These are phyloP conservation scores for Lasioglossum villosulum DNA, from an alignment of 2,888 invertebrate species.

Conservation along the genomic window DNA sequence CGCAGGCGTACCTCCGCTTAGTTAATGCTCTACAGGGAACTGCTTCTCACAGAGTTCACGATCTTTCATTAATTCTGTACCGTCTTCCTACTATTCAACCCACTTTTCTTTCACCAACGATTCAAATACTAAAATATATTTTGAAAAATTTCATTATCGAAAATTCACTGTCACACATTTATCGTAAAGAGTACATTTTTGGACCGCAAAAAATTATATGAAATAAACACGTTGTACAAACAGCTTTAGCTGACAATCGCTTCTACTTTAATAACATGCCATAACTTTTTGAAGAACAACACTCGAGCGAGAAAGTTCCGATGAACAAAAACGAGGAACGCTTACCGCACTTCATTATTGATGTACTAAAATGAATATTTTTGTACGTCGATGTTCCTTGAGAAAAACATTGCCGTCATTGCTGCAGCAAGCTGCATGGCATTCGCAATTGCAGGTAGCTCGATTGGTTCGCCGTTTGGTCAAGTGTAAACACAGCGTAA, in stretches of 20 bases:
- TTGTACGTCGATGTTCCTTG: neutral
- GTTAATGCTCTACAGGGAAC: neutral
- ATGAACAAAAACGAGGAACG: neutral
- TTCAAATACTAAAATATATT: neutral
- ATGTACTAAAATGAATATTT: neutral
- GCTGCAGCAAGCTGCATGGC: neutral
- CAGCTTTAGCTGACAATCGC: no score
- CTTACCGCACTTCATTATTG: neutral
- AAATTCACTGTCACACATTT: neutral
- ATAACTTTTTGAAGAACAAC: neutral
- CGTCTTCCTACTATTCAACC: neutral
- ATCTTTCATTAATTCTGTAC: neutral
- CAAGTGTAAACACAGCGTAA: constrained; percentile 41
- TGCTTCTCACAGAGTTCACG: neutral
- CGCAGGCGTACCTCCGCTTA: neutral
- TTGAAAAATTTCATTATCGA: no score
- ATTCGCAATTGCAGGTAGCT: neutral
- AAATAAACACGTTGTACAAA: no score
- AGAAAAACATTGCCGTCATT: no score
- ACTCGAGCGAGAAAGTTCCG: neutral
- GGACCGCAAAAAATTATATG: no score
- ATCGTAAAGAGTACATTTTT: neutral
- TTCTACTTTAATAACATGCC: no score
- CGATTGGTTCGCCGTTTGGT: neutral
- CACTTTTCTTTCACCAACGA: neutral